Evolutionary conservation across 92 coral and sea anemone species (phyloP), one percentile per base, ranked within the genome.

Genomic region (Ricordea florida): DNA sequence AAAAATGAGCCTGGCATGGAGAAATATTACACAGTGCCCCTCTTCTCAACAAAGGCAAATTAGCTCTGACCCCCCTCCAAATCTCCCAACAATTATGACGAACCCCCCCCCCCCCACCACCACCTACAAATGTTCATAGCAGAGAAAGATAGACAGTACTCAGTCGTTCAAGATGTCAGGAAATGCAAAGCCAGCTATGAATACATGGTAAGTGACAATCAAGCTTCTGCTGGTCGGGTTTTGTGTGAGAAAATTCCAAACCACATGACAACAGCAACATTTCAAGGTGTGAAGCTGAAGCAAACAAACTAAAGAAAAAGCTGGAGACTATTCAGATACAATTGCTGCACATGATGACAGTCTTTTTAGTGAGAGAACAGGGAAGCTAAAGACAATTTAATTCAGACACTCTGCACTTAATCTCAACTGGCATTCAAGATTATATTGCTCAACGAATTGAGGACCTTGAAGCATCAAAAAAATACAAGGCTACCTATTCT

Each of bases 341-440:
- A 31, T 67, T 25, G 42, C 38, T 3, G 45, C 25, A 15, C 74
- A 67, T 28, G 59, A 52, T 50, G 32, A 69, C 35, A 50, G 51
- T 29, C 74, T 66, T 34, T 68, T 68, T 68, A 48, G 44, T 29
- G 44, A 33, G 33, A 30, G 32, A 15, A 5, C 38, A n/a, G 16
- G 32, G 23, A n/a, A 15, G n/a, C n/a, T n/a, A n/a, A n/a, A n/a
- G n/a, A n/a, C n/a, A 72, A 53, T 72, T 72, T 29, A 72, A 72
- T 57, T 27, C 51, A 53, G 79, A 72, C 53, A 36, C 37, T 9
- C 28, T 27, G 34, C 65, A 56, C 53, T 38, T 13, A 40, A 57
- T 70, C 46, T 18, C 66, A 33, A 58, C 66, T 35, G 61, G 61
- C 34, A 52, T 52, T 37, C 22, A 52, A 25, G n/a, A 45, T 4